phyloP scores from a whole-genome alignment of 2,113 vertebrate species.

The Archilochus colubris region DNA sequence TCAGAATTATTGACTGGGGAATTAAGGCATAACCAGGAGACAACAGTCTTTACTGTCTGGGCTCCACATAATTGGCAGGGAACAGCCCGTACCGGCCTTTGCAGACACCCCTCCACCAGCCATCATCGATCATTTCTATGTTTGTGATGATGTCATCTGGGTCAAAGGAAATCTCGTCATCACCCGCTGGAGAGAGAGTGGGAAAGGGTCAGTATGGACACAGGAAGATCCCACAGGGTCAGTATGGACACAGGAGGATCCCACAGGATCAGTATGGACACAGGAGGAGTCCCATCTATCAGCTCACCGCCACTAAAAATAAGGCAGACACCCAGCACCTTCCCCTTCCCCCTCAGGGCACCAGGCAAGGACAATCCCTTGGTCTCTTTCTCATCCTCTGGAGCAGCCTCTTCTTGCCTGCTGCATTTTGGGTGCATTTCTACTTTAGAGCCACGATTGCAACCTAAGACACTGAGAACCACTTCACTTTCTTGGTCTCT shows the following conservation, averaged over 20 bases:
- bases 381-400: neutral
- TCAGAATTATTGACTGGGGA: constrained; percentile 11
- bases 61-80: constrained; percentile 96
- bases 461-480: neutral
- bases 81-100: constrained; percentile 91
- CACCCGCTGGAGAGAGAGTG: constrained; percentile 80
- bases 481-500: neutral
- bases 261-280: too few relatives aligned
- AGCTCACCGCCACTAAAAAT: fast-evolving
- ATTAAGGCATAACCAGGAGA: constrained; percentile 29
- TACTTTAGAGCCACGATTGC: neutral
- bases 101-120: constrained; percentile 97
- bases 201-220: neutral
- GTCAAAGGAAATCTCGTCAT: constrained; percentile 98
- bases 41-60: constrained; percentile 79
- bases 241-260: too few relatives aligned
- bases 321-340: neutral
- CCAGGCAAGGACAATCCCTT: fast-evolving
- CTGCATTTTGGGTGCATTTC: neutral
- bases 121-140: constrained; percentile 98
- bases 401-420: neutral
- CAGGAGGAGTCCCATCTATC: fast-evolving
- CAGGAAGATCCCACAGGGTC: fast-evolving
- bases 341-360: neutral
- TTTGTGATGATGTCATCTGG: constrained; percentile 98